Percentiles rank a stretch among this genome's conserved stretches.
phyloP scores from a whole-genome alignment of 2,888 invertebrate genomes.

The Sphaerophoria taeniata region DNA sequence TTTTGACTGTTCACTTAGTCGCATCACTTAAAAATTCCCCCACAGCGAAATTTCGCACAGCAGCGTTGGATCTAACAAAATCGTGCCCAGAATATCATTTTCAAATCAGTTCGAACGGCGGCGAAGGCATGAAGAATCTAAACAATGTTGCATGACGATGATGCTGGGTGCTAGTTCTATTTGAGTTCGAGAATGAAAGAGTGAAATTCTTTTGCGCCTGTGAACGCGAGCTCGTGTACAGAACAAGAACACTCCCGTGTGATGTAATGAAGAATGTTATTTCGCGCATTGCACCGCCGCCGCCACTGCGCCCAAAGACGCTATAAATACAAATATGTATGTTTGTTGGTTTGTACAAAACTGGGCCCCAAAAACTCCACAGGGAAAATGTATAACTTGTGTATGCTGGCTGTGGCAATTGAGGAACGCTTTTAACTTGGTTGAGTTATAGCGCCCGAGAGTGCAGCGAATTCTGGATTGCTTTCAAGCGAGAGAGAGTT shows the following conservation, averaged over 20 bases:
- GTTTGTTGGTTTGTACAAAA: neutral
- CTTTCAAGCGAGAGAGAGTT: constrained; percentile 48
- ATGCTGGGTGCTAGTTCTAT: neutral
- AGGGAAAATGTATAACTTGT: constrained; percentile 34
- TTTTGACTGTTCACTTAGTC: neutral
- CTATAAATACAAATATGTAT: too few relatives aligned
- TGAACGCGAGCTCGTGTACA: constrained; percentile 14
- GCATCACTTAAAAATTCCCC: constrained; percentile 48
- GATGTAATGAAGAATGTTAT: constrained; percentile 65
- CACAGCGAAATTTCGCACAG: constrained; percentile 39
- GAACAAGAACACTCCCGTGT: constrained; percentile 17
- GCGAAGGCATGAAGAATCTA: neutral
- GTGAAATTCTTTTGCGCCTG: constrained; percentile 49
- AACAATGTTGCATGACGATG: constrained; percentile 11
- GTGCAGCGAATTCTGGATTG: constrained; percentile 36
- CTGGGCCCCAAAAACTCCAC: constrained; percentile 47
- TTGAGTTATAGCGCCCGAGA: constrained; percentile 61
- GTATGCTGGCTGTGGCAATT: neutral
- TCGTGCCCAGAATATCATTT: constrained; percentile 70
- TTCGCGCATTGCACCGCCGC: constrained; percentile 66
- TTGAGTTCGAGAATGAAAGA: constrained; percentile 4
- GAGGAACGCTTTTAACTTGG: constrained; percentile 10
- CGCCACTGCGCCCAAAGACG: constrained; percentile 19
- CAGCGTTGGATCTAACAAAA: constrained; percentile 32
- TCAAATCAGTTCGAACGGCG: constrained; percentile 62